These are phyloP conservation scores for Cygnus olor DNA, from an alignment of 2,797 vertebrate genomes.

Conservation along the genomic window DNA sequence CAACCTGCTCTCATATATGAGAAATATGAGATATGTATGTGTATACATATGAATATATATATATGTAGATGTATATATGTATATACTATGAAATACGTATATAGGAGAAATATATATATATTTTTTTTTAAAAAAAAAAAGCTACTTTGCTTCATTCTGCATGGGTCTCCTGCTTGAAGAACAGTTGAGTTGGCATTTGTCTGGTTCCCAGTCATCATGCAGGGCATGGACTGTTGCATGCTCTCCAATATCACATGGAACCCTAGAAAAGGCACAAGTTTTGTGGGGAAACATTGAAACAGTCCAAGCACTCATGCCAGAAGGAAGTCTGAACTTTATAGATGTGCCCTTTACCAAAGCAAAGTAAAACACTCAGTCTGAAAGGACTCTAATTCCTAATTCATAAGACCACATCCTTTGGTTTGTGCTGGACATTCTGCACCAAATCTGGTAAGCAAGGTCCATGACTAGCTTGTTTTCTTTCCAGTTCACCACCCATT, in stretches of 20 bases:
- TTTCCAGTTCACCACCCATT: neutral
- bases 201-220: neutral
- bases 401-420: neutral
- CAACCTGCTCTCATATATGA: neutral
- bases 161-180: neutral
- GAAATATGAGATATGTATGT: no score
- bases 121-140: neutral
- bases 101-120: no score
- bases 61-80: no score
- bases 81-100: no score
- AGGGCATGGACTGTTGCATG: neutral
- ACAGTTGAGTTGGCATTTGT: neutral
- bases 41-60: no score
- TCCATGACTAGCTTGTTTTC: neutral
- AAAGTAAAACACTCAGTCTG: neutral
- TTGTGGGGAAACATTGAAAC: neutral
- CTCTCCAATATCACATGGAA: rapidly evolving
- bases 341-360: neutral
- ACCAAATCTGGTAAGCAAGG: neutral
- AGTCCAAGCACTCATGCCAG: neutral
- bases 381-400: neutral
- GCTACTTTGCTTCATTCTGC: neutral
- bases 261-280: neutral
- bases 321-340: neutral
- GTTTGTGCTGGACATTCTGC: neutral